Evolutionary conservation across 2,888 invertebrate species (phyloP), one percentile per base, ranked within the genome.

Genomic region (Bellardia bayeri): DNA sequence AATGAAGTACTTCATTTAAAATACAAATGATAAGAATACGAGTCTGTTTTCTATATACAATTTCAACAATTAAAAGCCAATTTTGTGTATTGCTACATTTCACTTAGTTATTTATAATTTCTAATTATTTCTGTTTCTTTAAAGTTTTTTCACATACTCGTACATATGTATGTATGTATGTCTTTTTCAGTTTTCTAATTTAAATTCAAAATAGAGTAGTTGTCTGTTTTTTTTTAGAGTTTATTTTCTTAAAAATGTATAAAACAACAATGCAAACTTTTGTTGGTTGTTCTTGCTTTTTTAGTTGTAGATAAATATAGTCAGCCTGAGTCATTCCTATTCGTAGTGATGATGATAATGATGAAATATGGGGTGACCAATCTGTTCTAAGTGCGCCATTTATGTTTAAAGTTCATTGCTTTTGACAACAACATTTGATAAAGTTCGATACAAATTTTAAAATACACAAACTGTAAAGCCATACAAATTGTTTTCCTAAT

Each of bases 241-340:
- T 2, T n/a, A n/a, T 13, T 11, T 30, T 30, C 30, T 11, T 58
- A 7, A 5, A 30, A 30, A 58, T 7, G 0, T 54, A 30, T 30
- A 58, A 58, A 58, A 51, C 23, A 23, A 51, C 51, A 56, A 56
- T 56, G 56, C 56, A 56, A 56, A 56, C 23, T 9, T 23, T 56
- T 23, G 4, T 51, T 51, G n/a, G 6, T 51, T 51, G 1, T 51
- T 51, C n/a, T 51, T 51, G 4, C 5, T 51, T 51, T 51, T 51
- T 51, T 5, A n/a, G 14, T 37, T 37, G 14, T 61, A 8, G 1
- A 16, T 33, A 3, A n/a, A 51, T 51, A 51, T 69, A 49, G 68
- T 49, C 49, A n/a, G 13, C 11, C 45, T 68, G 66, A 68, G 30
- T 68, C 66, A 68, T 14, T 33, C 5, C 4, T 5, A 11, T 9